phyloP scores from a whole-genome alignment of 2,888 invertebrate species.

The Euclidia mi region DNA sequence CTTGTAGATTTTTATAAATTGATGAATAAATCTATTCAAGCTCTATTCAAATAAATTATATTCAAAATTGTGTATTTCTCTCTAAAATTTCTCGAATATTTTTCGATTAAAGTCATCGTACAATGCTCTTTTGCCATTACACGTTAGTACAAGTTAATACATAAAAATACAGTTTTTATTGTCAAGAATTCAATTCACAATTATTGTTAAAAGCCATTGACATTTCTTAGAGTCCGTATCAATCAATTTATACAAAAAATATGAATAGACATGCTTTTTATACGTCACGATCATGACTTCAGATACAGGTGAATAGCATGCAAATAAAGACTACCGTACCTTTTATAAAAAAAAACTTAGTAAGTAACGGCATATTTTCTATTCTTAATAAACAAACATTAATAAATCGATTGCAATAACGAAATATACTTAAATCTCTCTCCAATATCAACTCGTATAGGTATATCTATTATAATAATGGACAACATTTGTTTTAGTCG shows the following conservation, averaged over 20 bases:
- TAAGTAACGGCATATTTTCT: too few species aligned
- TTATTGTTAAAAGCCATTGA: conserved; percentile 27
- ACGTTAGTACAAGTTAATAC: background rate
- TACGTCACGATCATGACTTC: conserved; percentile 42
- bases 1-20: too few species aligned
- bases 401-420: background rate
- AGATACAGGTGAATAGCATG: conserved; percentile 39
- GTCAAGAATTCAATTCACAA: conserved; percentile 13
- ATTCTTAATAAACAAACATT: conserved; percentile 14
- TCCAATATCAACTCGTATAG: conserved; percentile 7
- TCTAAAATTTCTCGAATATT: too few species aligned
- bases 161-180: conserved; percentile 9
- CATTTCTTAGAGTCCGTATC: conserved; percentile 27
- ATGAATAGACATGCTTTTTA: conserved; percentile 20
- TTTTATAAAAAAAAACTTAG: background rate
- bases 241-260: conserved; percentile 24
- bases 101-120: too few species aligned
- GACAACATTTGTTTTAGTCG: conserved; percentile 43
- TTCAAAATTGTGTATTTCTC: too few species aligned
- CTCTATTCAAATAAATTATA: too few species aligned
- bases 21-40: too few species aligned
- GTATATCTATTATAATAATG: conserved; percentile 28
- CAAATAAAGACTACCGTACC: conserved; percentile 21
- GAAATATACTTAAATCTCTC: too few species aligned
- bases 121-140: too few species aligned